These are phyloP conservation scores for Hydractinia echinata DNA, from an alignment of 30 jellyfish, hydroid and myxozoan genomes.

Conservation along the genomic window DNA sequence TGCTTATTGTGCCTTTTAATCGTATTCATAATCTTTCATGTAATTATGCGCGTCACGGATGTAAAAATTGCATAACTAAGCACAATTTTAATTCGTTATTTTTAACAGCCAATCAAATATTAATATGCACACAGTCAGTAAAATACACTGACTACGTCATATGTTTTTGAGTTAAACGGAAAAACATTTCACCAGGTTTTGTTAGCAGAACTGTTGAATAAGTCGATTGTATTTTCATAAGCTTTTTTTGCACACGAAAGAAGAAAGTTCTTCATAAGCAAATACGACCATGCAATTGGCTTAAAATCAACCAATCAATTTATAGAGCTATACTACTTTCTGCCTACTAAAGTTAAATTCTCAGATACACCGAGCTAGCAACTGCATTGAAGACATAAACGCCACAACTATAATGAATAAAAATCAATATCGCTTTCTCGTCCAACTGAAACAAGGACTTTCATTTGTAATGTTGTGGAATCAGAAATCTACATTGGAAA, in stretches of 20 bases:
- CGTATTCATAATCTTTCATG: too few relatives aligned
- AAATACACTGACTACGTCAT: not conserved
- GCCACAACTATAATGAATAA: not conserved
- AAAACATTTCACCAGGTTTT: too few relatives aligned
- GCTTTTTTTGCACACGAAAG: not conserved
- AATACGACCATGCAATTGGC: not conserved
- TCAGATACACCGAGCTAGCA: not conserved
- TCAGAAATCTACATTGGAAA: conserved; percentile 1
- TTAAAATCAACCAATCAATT: not conserved
- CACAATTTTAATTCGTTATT: not conserved
- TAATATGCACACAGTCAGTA: not conserved
- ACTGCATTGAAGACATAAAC: not conserved
- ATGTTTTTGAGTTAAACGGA: not conserved
- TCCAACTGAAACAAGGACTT: not conserved
- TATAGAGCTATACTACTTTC: not conserved
- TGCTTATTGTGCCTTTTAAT: too few relatives aligned
- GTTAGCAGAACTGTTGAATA: too few relatives aligned
- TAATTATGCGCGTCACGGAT: too few relatives aligned
- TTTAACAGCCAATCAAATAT: conserved; percentile 11
- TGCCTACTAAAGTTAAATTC: conserved; percentile 6
- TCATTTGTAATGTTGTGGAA: conserved; percentile 8
- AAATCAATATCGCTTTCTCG: not conserved
- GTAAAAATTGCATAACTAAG: not conserved
- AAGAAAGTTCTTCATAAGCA: not conserved
- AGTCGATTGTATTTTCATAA: not conserved